Conservation (phyloP, 2,888 invertebrate genomes). For the Drosophila trichaetosa region DNA sequence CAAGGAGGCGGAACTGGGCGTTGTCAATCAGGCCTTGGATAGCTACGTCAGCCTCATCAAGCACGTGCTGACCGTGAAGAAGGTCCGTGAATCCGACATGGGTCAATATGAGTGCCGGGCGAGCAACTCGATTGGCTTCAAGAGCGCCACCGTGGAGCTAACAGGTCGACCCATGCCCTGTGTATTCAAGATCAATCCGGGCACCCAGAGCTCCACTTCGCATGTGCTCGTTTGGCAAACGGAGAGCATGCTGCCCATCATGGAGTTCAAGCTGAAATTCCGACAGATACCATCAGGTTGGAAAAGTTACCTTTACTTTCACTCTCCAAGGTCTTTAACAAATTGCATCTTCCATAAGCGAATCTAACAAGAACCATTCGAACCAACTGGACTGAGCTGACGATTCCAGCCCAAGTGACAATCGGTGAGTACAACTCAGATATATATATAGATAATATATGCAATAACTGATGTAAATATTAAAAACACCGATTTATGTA, state of each 20-base stretch:
- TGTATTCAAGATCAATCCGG: slow-evolving; percentile 83
- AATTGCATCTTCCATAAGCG: slow-evolving; percentile 9
- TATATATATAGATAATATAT: not conserved
- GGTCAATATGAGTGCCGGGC: slow-evolving; percentile 93
- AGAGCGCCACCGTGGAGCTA: slow-evolving; percentile 89
- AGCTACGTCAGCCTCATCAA: slow-evolving; percentile 86
- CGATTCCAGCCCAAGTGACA: slow-evolving; percentile 83
- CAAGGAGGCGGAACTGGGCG: slow-evolving; percentile 84
- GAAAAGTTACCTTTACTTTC: slow-evolving; percentile 1
- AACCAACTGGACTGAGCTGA: slow-evolving; percentile 83
- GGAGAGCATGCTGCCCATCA: slow-evolving; percentile 92
- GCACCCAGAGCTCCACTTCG: slow-evolving; percentile 85
- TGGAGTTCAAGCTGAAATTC: slow-evolving; percentile 88
- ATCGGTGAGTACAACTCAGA: slow-evolving; percentile 72
- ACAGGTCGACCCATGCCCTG: slow-evolving; percentile 86
- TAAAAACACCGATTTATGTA: not conserved
- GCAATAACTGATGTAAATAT: not conserved
- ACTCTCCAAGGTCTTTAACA: not conserved
- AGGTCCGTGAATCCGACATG: slow-evolving; percentile 89
- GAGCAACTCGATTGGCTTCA: slow-evolving; percentile 90
- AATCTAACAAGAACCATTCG: slow-evolving; percentile 49
- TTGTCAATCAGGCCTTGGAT: slow-evolving; percentile 84
- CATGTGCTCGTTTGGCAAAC: slow-evolving; percentile 94
- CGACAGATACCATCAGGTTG: slow-evolving; percentile 83
- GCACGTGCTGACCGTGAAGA: slow-evolving; percentile 89